These are phyloP conservation scores for Phoeniculus purpureus DNA, from an alignment of 2,797 vertebrate species.

Conservation along the genomic window DNA sequence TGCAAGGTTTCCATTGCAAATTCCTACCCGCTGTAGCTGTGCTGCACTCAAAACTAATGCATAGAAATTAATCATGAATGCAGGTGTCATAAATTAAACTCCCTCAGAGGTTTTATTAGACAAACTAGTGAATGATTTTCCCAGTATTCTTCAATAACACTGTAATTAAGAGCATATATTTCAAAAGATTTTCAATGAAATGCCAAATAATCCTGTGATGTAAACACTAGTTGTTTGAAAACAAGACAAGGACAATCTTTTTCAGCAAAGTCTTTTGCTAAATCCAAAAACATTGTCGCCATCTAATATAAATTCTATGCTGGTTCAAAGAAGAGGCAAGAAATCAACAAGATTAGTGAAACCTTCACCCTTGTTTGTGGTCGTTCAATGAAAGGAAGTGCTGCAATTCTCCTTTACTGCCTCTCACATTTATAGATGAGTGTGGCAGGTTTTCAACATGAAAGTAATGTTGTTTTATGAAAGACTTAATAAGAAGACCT, in stretches of 20 bases:
- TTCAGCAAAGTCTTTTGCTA: neutral
- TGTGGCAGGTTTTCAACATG: neutral
- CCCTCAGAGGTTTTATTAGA: neutral
- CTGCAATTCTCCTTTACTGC: slow-evolving; percentile 16
- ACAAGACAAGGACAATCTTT: neutral
- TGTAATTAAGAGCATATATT: slow-evolving; percentile 21
- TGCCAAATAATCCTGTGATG: neutral
- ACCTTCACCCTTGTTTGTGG: neutral
- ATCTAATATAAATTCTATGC: neutral
- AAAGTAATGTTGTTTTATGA: neutral
- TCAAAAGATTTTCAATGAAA: slow-evolving; percentile 6
- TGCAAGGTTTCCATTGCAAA: neutral
- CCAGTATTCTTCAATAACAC: neutral
- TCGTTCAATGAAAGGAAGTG: slow-evolving; percentile 4
- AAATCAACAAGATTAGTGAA: slow-evolving; percentile 38
- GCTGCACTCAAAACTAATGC: neutral
- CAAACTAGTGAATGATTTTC: slow-evolving; percentile 36
- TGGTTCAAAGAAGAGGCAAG: slow-evolving; percentile 12
- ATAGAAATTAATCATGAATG: slow-evolving; percentile 27
- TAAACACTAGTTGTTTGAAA: neutral
- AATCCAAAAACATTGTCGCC: neutral
- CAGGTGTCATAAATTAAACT: slow-evolving; percentile 10
- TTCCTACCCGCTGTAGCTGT: neutral
- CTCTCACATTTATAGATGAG: slow-evolving; percentile 12
- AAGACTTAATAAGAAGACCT: neutral